Evolutionary conservation across 2,888 invertebrate genomes (phyloP), one percentile per base, ranked within the genome.

Genomic region (Parelbella ahira): DNA sequence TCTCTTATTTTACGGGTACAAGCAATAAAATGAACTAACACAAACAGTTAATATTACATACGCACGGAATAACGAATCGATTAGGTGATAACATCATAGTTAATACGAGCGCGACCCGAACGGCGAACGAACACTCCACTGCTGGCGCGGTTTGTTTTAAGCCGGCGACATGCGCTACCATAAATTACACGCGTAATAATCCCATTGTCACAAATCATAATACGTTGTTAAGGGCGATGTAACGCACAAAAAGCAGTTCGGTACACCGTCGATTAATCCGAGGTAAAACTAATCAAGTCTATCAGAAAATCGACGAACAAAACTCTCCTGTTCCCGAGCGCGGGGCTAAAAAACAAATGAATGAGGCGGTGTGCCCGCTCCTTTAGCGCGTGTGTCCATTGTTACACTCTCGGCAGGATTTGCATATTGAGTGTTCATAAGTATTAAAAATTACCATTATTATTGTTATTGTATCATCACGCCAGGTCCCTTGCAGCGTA

Each of bases 241-340:
- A 51, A 43, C 44, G 54, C 59, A 57, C 54, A 60, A 62, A 48
- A 53, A 55, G 39, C 45, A 45, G 48, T 53, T 52, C 25, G 34
- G 33, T 25, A 28, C 41, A 42, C 11, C 27, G 28, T 65, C 69
- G 71, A 74, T 81, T 79, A 79, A 81, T 76, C 71, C 74, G 54
- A 65, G 56, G 77, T 78, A 73, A 81, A 86, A 83, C 83, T 84
- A 86, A 86, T 86, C 84, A 84, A 78, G 73, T 67, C 71, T 79
- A 83, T 80, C 67, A 61, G 58, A 68, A 77, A 74, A 74, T 67
- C 62, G 65, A 71, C 55, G 63, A 75, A 75, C 64, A 71, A 71
- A 73, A 72, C 62, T 43, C 29, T 42, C 42, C 18, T 42, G 34
- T 42, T 45, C 49, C 36, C 43, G 46, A 45, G 49, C 48, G 56